phyloP scores from a whole-genome alignment of 2,113 vertebrate species.

The Ondatra zibethicus region DNA sequence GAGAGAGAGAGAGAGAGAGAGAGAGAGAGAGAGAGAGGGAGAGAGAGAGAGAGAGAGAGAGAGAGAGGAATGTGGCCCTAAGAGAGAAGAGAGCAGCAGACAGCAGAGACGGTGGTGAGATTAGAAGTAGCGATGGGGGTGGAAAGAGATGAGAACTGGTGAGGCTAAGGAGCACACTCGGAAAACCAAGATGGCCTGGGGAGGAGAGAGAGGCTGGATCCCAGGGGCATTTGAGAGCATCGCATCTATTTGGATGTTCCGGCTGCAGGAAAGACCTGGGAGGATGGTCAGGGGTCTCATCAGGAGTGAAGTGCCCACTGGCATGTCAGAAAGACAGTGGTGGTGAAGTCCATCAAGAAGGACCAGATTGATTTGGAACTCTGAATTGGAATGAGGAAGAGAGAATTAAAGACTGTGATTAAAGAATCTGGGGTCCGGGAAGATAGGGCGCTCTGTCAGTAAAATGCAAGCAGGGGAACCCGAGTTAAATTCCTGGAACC shows the following conservation, averaged over 20 bases:
- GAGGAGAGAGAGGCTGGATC: not conserved
- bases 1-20: conserved; percentile 25
- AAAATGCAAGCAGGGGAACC: too few relatives aligned
- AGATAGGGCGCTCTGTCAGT: not conserved
- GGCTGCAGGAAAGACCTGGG: not conserved
- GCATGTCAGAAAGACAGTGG: not conserved
- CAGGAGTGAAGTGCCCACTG: not conserved
- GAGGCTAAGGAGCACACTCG: not conserved
- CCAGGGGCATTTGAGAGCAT: not conserved
- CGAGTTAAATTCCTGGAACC: not conserved
- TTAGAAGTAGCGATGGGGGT: conserved; percentile 44
- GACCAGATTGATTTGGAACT: not conserved
- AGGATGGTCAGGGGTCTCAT: not conserved
- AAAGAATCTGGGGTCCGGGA: not conserved
- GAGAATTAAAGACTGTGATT: not conserved
- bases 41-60: conserved; percentile 40
- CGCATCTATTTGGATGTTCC: not conserved
- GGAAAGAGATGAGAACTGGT: not conserved
- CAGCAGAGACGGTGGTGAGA: conserved; percentile 68
- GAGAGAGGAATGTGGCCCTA: not conserved
- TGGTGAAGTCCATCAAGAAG: conserved; percentile 16
- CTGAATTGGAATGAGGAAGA: not conserved
- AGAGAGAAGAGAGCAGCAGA: conserved; percentile 61
- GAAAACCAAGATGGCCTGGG: conserved; percentile 10
- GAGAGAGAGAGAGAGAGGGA: too few relatives aligned